Conservation (phyloP, 2,113 vertebrate species). For the Phrynocephalus versicolor region DNA sequence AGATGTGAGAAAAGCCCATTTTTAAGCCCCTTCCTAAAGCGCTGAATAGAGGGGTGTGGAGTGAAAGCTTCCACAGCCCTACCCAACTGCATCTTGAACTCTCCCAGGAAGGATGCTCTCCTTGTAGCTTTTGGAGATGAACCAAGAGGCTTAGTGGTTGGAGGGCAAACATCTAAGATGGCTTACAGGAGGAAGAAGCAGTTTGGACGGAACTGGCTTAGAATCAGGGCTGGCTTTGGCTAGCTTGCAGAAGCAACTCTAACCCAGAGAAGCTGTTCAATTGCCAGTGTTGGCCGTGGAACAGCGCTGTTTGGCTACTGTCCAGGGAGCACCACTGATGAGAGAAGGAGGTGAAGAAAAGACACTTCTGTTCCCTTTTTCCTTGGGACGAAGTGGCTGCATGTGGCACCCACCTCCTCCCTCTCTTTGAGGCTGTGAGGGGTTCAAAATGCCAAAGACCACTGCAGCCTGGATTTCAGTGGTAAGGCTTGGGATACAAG, state of each 20-base stretch:
- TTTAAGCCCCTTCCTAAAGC: no score
- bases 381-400: neutral
- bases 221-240: neutral
- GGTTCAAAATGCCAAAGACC: neutral
- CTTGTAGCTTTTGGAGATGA: neutral
- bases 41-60: no score
- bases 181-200: neutral
- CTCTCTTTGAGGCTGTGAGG: neutral
- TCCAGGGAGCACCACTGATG: neutral
- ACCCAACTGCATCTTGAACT: neutral
- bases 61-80: no score
- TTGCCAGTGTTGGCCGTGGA: no score
- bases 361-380: neutral
- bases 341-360: no score
- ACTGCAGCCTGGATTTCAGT: neutral
- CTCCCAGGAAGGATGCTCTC: neutral
- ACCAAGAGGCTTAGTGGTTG: neutral
- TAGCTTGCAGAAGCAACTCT: neutral
- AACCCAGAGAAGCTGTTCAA: neutral
- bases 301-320: neutral
- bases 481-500: neutral
- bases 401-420: neutral
- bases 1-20: no score
- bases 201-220: neutral
- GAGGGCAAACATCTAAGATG: neutral